A percentile compares a stretch with the other conserved stretches of the same genome.
Conservation (phyloP, 2,797 vertebrate genomes). For the Enteromius anoplus region DNA sequence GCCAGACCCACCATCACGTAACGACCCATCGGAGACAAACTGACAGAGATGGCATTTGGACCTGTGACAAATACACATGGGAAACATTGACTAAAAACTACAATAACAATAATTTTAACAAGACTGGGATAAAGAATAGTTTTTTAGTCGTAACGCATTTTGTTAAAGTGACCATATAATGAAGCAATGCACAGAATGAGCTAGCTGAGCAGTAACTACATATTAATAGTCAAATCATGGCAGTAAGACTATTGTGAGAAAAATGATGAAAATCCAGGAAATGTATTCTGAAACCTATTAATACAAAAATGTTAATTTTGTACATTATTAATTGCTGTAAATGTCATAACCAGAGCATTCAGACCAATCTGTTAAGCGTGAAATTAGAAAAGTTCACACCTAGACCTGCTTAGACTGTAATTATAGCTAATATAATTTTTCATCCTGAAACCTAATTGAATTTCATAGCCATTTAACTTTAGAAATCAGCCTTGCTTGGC, state of each 20-base stretch:
- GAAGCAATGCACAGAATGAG: background rate
- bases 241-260: background rate
- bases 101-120: background rate
- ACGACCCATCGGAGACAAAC: constrained; percentile 95
- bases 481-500: constrained; percentile 23
- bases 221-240: background rate
- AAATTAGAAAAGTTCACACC: constrained; percentile 45
- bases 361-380: constrained; percentile 40
- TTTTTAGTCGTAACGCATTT: background rate
- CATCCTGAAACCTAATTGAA: constrained; percentile 40
- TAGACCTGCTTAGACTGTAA: constrained; percentile 22
- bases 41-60: constrained; percentile 97
- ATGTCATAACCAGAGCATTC: constrained; percentile 16
- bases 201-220: background rate
- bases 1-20: constrained; percentile 98
- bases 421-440: constrained; percentile 40
- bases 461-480: constrained; percentile 38
- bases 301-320: background rate
- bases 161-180: background rate
- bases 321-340: constrained; percentile 41
- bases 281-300: constrained; percentile 19
- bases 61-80: constrained; percentile 71
- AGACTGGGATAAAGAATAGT: background rate
- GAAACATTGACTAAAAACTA: background rate
- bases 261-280: background rate